Evolutionary conservation across 2,113 vertebrate genomes (phyloP).

Genomic region (Rhinichthys klamathensis): DNA sequence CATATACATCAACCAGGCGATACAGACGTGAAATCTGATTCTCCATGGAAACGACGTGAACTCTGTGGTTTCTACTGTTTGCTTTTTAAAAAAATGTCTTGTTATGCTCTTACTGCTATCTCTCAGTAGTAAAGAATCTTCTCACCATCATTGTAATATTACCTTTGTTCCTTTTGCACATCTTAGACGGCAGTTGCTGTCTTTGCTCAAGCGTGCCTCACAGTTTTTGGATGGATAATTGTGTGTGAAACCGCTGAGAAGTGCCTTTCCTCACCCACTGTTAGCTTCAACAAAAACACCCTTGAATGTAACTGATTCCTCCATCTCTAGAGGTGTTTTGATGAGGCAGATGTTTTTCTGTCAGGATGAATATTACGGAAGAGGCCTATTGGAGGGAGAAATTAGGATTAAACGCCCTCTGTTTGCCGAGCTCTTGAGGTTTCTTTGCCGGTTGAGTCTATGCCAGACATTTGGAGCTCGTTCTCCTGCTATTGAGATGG

Average conservation of each 20-base stretch:
- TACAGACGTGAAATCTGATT: slow-evolving; percentile 5
- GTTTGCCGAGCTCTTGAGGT: slow-evolving; percentile 27
- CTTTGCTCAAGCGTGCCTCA: slow-evolving; percentile 38
- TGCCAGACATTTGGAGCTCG: slow-evolving; percentile 79
- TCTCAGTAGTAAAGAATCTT: neutral
- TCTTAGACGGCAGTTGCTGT: slow-evolving; percentile 18
- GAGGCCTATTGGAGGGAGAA: slow-evolving; percentile 48
- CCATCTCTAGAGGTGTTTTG: slow-evolving; percentile 45
- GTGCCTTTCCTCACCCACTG: slow-evolving; percentile 43
- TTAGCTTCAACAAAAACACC: slow-evolving; percentile 45
- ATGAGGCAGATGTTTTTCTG: slow-evolving; percentile 50
- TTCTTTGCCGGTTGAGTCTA: slow-evolving; percentile 51
- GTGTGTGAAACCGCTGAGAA: slow-evolving; percentile 52
- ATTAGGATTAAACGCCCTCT: slow-evolving; percentile 50
- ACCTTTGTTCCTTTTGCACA: slow-evolving; percentile 19
- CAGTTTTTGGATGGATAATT: slow-evolving; percentile 44
- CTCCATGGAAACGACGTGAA: slow-evolving; percentile 8
- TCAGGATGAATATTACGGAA: slow-evolving; percentile 53
- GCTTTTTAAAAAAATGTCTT: neutral
- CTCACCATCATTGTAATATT: neutral
- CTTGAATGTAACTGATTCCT: slow-evolving; percentile 45
- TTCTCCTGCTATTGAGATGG: slow-evolving; percentile 74
- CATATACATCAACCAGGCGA: neutral
- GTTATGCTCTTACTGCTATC: neutral
- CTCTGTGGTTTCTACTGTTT: neutral